Evolutionary conservation across 2,888 invertebrate species (phyloP).

Genomic region (Drosophila paranaensis): DNA sequence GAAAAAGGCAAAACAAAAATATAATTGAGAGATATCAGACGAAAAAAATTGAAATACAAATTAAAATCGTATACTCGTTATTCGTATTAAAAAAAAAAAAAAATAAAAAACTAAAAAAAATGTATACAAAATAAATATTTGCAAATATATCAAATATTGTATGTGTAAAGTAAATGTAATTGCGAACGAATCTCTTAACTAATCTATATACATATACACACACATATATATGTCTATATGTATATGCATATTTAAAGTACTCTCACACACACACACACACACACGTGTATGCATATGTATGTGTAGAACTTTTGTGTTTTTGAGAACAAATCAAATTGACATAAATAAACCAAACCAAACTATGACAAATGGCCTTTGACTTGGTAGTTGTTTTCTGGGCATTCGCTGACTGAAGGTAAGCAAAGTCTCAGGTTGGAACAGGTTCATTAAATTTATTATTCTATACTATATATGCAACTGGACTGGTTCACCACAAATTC

Average conservation of each 20-base stretch:
- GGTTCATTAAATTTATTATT: constrained; percentile 39
- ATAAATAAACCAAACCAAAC: constrained; percentile 73
- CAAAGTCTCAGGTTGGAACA: constrained; percentile 9
- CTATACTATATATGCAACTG: constrained; percentile 40
- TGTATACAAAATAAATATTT: constrained; percentile 67
- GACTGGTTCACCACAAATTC: constrained; percentile 3
- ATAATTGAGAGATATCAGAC: constrained; percentile 33
- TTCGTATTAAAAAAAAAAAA: constrained; percentile 38
- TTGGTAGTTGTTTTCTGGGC: too few relatives aligned
- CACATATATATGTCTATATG: constrained; percentile 10
- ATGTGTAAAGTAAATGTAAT: constrained; percentile 73
- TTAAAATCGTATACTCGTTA: constrained; percentile 52
- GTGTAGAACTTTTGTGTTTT: constrained; percentile 57
- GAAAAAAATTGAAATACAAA: constrained; percentile 30
- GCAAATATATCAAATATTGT: constrained; percentile 55
- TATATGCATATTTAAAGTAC: constrained; percentile 50
- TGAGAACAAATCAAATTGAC: constrained; percentile 62
- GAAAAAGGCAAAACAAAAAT: constrained; percentile 13
- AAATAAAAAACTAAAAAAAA: constrained; percentile 15
- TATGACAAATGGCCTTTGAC: constrained; percentile 52
- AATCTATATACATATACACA: constrained; percentile 49
- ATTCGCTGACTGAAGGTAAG: constrained; percentile 3
- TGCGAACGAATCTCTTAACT: constrained; percentile 56
- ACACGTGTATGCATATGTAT: constrained; percentile 30
- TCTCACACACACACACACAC: constrained; percentile 18